Evolutionary conservation across 2,888 invertebrate species (phyloP), one percentile per base, ranked within the genome.

Genomic region (Cheilosia vulpina): DNA sequence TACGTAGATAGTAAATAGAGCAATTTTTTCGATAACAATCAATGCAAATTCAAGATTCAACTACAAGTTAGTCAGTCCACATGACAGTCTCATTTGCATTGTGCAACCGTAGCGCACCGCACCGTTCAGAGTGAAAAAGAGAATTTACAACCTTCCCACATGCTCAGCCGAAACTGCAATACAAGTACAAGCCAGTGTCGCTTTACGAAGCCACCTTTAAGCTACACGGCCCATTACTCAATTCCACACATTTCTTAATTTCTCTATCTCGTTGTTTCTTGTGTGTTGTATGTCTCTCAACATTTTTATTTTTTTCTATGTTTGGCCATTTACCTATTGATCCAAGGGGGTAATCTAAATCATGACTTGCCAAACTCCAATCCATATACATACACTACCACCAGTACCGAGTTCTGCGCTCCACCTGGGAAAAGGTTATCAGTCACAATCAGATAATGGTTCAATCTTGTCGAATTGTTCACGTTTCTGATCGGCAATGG

Each of bases 381-480:
- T 63, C 75, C 84, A 84, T 79, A 75, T 79, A 27, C 77, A 38
- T 38, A 38, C 38, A 38, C 13, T 11, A 79, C 80, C 83, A 77
- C 71, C 83, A 88, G 83, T 82, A 83, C 66, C 62, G 38, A 60
- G 55, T 71, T 62, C 68, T 78, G 83, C 65, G 83, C 80, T 87
- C 87, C 88, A 87, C 88, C 87, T 87, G 80, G 87, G 55, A 78
- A 87, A 88, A 90, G 91, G 89, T 91, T 91, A 91, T 92, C 92
- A 88, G 68, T 58, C 71, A 87, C 87, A 87, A 91, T 91, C 91
- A 89, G 90, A 89, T 92, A 91, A 91, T 92, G 91, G 90, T 92
- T 91, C 90, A 91, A 92, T 92, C 90, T 91, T 87, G 88, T 89
- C 85, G 87, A 87, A 87, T 80, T 85, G 85, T 85, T 81, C 85